These are phyloP conservation scores for Piscicola geometra DNA, from an alignment of 2,888 invertebrate species.

Conservation along the genomic window DNA sequence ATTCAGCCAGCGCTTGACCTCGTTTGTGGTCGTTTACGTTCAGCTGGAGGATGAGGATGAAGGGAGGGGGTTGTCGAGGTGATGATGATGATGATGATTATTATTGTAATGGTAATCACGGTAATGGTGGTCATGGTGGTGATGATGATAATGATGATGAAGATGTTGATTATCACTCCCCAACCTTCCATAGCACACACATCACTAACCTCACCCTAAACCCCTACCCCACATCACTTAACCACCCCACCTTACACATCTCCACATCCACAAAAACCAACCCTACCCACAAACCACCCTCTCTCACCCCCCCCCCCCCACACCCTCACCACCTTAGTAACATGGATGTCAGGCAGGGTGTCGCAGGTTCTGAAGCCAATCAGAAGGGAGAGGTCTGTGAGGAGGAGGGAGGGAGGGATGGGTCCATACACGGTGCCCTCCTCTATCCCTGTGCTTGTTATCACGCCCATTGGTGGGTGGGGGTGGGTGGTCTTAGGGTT, in stretches of 20 bases:
- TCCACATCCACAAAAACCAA: too few species aligned
- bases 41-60: slow-evolving; percentile 32
- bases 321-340: slow-evolving; percentile 41
- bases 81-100: too few species aligned
- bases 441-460: slow-evolving; percentile 49
- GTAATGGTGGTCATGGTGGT: too few species aligned
- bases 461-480: slow-evolving; percentile 49
- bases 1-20: slow-evolving; percentile 46
- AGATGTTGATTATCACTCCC: too few species aligned
- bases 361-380: slow-evolving; percentile 53
- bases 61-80: too few species aligned
- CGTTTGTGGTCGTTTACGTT: slow-evolving; percentile 42
- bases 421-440: slow-evolving; percentile 53
- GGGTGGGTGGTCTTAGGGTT: too few species aligned
- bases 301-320: too few species aligned
- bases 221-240: neutral
- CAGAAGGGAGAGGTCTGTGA: slow-evolving; percentile 50
- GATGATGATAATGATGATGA: too few species aligned
- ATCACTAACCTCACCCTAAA: neutral
- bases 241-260: too few species aligned
- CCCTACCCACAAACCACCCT: too few species aligned
- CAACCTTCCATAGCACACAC: neutral
- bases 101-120: too few species aligned
- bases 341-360: slow-evolving; percentile 45
- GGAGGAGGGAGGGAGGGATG: slow-evolving; percentile 49